Conservation (phyloP, 1,140 invertebrate species). For the Papilio aristodemus region DNA sequence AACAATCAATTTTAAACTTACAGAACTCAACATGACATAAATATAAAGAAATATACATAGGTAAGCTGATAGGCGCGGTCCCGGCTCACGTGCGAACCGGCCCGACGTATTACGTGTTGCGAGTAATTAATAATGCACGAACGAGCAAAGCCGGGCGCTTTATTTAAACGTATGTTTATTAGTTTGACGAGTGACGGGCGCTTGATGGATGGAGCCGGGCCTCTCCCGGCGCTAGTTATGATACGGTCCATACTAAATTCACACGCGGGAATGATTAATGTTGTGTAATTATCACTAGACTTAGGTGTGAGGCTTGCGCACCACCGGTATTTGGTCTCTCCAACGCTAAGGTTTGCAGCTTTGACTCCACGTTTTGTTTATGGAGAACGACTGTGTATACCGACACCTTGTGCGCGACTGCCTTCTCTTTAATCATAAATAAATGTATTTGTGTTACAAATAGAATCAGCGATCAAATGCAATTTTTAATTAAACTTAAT, state of each 20-base stretch:
- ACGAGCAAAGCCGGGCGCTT: conserved; percentile 19
- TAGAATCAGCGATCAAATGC: no score
- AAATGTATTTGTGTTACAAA: no score
- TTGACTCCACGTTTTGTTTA: no score
- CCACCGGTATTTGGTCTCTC: not conserved
- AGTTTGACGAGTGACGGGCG: conserved; percentile 18
- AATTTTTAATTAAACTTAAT: no score
- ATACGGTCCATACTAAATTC: conserved; percentile 10
- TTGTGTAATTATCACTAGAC: conserved; percentile 7
- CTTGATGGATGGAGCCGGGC: conserved; percentile 16
- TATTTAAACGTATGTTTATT: conserved; percentile 24
- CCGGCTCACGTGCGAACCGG: not conserved
- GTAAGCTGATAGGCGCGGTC: no score
- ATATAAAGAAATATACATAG: not conserved
- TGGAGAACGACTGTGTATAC: no score
- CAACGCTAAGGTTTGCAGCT: no score
- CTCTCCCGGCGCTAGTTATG: not conserved
- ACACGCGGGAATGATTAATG: conserved; percentile 14
- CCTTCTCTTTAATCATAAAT: no score
- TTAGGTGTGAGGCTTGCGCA: conserved; percentile 3
- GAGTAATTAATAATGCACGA: conserved; percentile 24
- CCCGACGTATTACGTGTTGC: conserved; percentile 7
- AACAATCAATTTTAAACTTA: not conserved
- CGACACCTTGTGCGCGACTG: no score
- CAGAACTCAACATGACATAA: not conserved